Base-by-base conservation (phyloP, 2,797 vertebrate genomes). In the Dryobates pubescens region DNA sequence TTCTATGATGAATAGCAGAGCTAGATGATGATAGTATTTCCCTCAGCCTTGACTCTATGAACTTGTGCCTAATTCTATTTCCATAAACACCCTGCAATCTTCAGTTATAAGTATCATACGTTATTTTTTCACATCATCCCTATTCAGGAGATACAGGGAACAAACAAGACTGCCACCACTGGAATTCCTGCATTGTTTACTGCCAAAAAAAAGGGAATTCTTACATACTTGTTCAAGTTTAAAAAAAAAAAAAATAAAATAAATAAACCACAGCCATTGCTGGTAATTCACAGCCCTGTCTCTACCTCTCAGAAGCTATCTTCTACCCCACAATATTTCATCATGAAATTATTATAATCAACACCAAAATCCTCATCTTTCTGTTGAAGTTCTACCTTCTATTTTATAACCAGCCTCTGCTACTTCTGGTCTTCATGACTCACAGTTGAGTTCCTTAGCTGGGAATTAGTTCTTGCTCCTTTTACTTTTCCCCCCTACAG, bases 321-420 rank as follows among this genome's bases (percentile, higher is more conserved):
- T 87, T 92, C 57, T 29, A 78, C 38, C 7, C 27, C 81, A 19
- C 5, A 75, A 17, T 10, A 3, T 59, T n/a, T 56, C 59, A 81
- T 63, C 78, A 69, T 72, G 27, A 75, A 89, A 88, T 82, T 77
- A 72, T 80, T 71, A 81, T 5, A 82, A 87, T 34, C 62, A 82
- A 92, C 93, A 51, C 5, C 23, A 86, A 94, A 82, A 79, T 58
- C 29, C 58, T 38, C 18, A 56, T 59, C 59, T 77, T 89, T 76
- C 85, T 76, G 92, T 82, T 78, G 58, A 92, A 92, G 71, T 75
- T 83, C 53, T 67, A 26, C 36, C 82, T 85, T 59, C 78, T 38
- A 9, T 54, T 90, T 86, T 58, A 82, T 62, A 77, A 75, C 29
- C 34, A 79, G 58, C 34, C 53, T 92, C 74, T 64, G 56, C 34